Percentiles rank a stretch among this genome's conserved stretches.
phyloP scores from a whole-genome alignment of 2,888 invertebrate genomes.

The Drosophila prostipennis region DNA sequence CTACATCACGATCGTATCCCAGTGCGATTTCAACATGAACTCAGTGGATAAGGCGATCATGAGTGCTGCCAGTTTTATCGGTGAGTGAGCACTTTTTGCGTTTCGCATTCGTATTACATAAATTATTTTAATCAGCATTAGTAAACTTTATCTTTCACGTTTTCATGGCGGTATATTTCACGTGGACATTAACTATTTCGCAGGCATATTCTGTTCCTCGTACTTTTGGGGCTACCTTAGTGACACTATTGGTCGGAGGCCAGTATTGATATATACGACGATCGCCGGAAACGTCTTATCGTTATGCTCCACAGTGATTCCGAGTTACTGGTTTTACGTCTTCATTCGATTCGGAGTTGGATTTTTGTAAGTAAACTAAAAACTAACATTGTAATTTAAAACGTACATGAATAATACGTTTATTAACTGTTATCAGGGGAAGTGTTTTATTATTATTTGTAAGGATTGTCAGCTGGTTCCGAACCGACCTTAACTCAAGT shows the following conservation, averaged over 20 bases:
- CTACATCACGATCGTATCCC: constrained; percentile 88
- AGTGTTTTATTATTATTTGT: constrained; percentile 1
- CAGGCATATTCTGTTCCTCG: constrained; percentile 86
- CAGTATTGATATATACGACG: constrained; percentile 85
- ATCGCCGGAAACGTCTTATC: constrained; percentile 85
- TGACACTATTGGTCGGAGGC: constrained; percentile 85
- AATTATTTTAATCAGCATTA: constrained; percentile 1
- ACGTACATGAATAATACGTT: not conserved
- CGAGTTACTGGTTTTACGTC: constrained; percentile 85
- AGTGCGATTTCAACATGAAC: constrained; percentile 87
- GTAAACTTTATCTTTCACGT: constrained; percentile 33
- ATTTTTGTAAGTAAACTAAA: constrained; percentile 84
- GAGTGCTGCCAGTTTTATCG: constrained; percentile 88
- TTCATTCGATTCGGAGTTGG: constrained; percentile 85
- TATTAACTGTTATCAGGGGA: not conserved
- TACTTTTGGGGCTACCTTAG: constrained; percentile 87
- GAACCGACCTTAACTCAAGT: not conserved
- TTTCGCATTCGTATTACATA: not conserved
- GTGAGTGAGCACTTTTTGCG: constrained; percentile 82
- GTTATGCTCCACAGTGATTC: constrained; percentile 85
- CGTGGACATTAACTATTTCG: constrained; percentile 3
- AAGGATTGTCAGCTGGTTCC: not conserved
- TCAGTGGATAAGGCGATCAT: constrained; percentile 87
- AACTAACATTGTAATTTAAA: not conserved
- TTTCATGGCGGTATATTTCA: constrained; percentile 9